These are phyloP conservation scores for Papilio gigon DNA, from an alignment of 2,888 invertebrate species.

Conservation along the genomic window DNA sequence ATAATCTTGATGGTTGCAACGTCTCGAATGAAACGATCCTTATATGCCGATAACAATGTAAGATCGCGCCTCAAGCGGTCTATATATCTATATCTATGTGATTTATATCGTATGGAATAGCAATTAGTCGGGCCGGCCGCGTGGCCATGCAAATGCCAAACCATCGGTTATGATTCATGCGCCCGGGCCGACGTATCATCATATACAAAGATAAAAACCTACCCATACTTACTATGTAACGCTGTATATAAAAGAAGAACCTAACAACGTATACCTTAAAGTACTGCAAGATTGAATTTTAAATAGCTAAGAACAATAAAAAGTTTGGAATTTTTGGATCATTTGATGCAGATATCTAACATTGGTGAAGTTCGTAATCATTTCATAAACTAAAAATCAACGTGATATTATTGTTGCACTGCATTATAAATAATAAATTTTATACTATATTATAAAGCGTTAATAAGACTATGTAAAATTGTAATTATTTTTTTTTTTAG, in stretches of 20 bases:
- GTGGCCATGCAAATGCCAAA: conserved; percentile 70
- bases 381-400: too few species aligned
- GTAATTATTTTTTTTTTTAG: not conserved
- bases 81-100: conserved; percentile 52
- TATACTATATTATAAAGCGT: not conserved
- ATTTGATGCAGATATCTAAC: not conserved
- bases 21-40: conserved; percentile 26
- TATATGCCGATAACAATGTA: conserved; percentile 41
- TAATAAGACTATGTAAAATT: not conserved
- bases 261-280: not conserved
- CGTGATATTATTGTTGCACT: too few species aligned
- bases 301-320: not conserved
- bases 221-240: conserved; percentile 46
- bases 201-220: conserved; percentile 55
- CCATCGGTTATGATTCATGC: conserved; percentile 68
- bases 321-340: not conserved
- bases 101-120: conserved; percentile 72
- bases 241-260: not conserved
- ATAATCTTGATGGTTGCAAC: conserved; percentile 19
- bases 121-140: conserved; percentile 65
- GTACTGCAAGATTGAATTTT: not conserved
- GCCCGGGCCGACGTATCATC: conserved; percentile 51
- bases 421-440: not conserved
- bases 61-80: conserved; percentile 44
- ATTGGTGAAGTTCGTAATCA: too few species aligned